These are phyloP conservation scores for Parapristionchus giblindavisi DNA, from an alignment of 2,888 invertebrate genomes.

Conservation along the genomic window DNA sequence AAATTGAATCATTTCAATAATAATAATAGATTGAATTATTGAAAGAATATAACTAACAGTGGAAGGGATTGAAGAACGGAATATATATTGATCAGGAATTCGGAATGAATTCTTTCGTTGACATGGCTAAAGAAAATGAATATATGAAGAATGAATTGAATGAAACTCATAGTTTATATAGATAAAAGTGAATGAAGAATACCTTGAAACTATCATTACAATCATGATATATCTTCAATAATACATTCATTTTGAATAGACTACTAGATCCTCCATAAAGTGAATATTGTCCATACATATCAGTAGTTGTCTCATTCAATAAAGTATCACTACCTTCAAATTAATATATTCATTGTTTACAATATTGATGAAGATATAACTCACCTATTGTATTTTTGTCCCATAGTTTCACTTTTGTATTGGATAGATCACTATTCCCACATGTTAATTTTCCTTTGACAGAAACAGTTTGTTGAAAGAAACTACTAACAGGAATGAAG, in stretches of 20 bases:
- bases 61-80: neutral
- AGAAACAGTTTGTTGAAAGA: slow-evolving; percentile 43
- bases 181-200: neutral
- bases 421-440: slow-evolving; percentile 39
- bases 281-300: slow-evolving; percentile 44
- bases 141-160: neutral
- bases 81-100: slow-evolving; percentile 28
- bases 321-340: slow-evolving; percentile 43
- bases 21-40: neutral
- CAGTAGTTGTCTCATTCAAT: slow-evolving; percentile 44
- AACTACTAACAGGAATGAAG: neutral
- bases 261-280: slow-evolving; percentile 46
- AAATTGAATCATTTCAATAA: neutral
- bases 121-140: slow-evolving; percentile 21
- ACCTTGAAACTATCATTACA: slow-evolving; percentile 47
- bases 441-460: slow-evolving; percentile 43
- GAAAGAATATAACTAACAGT: neutral
- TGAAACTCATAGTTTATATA: neutral
- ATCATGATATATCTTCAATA: slow-evolving; percentile 50
- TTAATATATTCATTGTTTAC: neutral
- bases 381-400: slow-evolving; percentile 29
- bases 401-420: slow-evolving; percentile 43
- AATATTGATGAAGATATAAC: neutral
- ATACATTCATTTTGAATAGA: slow-evolving; percentile 42
- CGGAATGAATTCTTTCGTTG: slow-evolving; percentile 29